Base-by-base conservation (phyloP, 2,113 vertebrate genomes). In the Protomyctophum bolini region DNA sequence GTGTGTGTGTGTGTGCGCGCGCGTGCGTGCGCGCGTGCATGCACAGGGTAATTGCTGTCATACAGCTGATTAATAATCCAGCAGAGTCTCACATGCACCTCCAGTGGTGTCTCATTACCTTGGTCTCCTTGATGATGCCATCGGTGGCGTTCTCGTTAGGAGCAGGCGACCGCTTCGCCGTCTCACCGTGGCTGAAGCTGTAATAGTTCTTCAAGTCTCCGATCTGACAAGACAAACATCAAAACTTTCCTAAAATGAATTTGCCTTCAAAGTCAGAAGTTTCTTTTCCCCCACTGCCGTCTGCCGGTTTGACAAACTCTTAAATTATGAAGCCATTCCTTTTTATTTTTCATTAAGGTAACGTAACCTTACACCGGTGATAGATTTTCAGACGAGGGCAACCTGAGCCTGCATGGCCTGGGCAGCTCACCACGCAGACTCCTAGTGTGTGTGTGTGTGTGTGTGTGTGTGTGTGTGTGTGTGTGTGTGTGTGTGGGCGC, bases 151-250 rank as follows among this genome's bases (percentile, higher is more conserved):
- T 95, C 91, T 90, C 89, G 75, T 95, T 97, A 70, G 94, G 91
- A 49, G 93, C 82, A 63, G 91, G 84, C 79, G 96, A 97, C 69
- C 95, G 92, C 91, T 94, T 95, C 70, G 94, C 93, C 51, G 94
- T 97, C 89, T 91, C 88, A 58, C 87, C 94, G 74, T 97, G 97
- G 70, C 91, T 94, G 83, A 98, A 97, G 76, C 95, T 95, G 89
- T 97, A 98, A 89, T 96, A 95, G 86, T 94, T 91, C 83, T 89
- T 93, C 77, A 99, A 85, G 67, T 92, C 93, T 77, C 97, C 96
- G 6, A 99, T 96, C 97, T 98, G 90, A 50, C 21, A 58, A 78
- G 45, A 79, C 86, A 56, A 79, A 63, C 79, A 55, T 66, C 72
- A 8, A 76, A 60, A 68, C 65, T n/a, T 52, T 63, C 6, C 6